phyloP scores from a whole-genome alignment of 2,113 vertebrate genomes.

The Petrocephalus zakoni region DNA sequence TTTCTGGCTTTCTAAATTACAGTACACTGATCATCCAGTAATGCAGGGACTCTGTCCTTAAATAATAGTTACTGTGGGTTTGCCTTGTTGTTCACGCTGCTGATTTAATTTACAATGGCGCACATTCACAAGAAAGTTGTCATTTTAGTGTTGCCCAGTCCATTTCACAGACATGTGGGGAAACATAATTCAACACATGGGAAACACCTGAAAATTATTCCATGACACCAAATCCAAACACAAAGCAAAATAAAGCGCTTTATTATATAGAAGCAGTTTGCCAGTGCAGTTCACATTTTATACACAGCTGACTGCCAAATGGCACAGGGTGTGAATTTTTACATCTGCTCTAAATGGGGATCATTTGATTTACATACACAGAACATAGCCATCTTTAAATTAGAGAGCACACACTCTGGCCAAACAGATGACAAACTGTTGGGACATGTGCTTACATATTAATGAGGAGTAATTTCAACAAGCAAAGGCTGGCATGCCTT shows the following conservation, averaged over 20 bases:
- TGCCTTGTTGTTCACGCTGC: not conserved
- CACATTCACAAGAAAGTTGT: not conserved
- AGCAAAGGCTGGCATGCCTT: conserved; percentile 63
- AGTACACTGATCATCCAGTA: not conserved
- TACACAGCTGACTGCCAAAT: not conserved
- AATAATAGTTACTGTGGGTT: not conserved
- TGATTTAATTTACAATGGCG: not conserved
- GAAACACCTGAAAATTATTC: not conserved
- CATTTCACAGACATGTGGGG: not conserved
- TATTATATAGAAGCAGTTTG: conserved; percentile 6
- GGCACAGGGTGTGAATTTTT: not conserved
- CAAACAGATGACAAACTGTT: conserved; percentile 55
- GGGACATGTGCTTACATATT: conserved; percentile 65
- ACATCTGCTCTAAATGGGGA: conserved; percentile 2
- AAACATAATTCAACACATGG: not conserved
- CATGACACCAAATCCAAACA: not conserved
- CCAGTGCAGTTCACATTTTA: not conserved
- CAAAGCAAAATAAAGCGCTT: not conserved
- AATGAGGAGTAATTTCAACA: conserved; percentile 64
- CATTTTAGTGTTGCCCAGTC: not conserved
- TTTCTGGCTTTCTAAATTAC: conserved; percentile 2
- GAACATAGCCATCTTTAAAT: conserved; percentile 2
- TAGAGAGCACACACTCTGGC: conserved; percentile 29
- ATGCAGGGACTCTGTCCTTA: not conserved
- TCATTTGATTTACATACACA: not conserved